A percentile compares a stretch with the other conserved stretches of the same genome.
These are phyloP conservation scores for Hemaris fuciformis DNA, from an alignment of 2,888 invertebrate species.

Conservation along the genomic window DNA sequence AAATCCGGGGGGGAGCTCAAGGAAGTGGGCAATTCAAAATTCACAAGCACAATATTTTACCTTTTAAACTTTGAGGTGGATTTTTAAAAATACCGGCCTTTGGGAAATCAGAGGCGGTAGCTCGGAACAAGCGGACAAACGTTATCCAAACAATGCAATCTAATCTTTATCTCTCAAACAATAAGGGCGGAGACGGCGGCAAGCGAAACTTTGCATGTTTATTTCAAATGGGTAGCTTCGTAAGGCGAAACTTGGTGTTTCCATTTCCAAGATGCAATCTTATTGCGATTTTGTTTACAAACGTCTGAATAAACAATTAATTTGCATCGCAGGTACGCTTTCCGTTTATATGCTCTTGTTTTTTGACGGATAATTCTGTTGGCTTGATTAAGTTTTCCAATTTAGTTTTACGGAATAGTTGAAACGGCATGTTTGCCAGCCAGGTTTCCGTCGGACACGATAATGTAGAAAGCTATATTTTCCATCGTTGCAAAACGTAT, in stretches of 20 bases:
- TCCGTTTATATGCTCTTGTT: neutral
- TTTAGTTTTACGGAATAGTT: neutral
- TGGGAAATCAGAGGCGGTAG: conserved; percentile 73
- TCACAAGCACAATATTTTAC: conserved; percentile 63
- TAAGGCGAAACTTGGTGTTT: conserved; percentile 33
- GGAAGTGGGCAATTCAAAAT: conserved; percentile 53
- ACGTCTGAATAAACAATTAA: conserved; percentile 44
- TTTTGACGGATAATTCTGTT: neutral
- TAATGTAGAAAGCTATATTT: no score
- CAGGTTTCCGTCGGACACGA: no score
- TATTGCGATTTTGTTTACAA: conserved; percentile 45
- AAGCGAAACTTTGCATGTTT: conserved; percentile 33
- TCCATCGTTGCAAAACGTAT: no score
- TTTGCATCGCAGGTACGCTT: conserved; percentile 17
- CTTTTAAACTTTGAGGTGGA: conserved; percentile 61
- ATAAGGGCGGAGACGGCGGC: conserved; percentile 28
- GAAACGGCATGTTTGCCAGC: neutral
- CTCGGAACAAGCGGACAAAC: conserved; percentile 43
- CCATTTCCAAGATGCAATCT: conserved; percentile 50
- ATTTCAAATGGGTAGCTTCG: conserved; percentile 47
- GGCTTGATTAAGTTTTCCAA: neutral
- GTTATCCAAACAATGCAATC: conserved; percentile 41
- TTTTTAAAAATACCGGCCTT: conserved; percentile 71
- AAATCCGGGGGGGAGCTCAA: conserved; percentile 37
- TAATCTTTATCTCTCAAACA: conserved; percentile 44